These are phyloP conservation scores for Bolinopsis microptera DNA, from an alignment of 37 sponge, comb jelly and placozoan species.

Conservation along the genomic window DNA sequence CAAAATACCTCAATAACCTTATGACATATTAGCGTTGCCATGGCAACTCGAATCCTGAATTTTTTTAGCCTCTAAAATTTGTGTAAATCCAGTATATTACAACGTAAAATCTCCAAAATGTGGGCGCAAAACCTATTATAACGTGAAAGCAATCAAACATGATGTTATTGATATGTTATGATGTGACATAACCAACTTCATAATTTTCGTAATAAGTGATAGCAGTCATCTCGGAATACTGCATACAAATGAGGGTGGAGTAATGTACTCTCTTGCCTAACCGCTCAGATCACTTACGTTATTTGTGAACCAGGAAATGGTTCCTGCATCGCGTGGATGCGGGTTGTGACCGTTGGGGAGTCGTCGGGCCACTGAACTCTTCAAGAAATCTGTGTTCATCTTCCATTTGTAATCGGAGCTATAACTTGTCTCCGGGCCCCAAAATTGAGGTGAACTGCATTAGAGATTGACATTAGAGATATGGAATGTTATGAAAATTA, in stretches of 20 bases:
- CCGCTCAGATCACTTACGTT: background rate
- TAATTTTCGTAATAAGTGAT: no score
- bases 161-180: no score
- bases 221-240: background rate
- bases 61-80: background rate
- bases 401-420: conserved; percentile 55
- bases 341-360: conserved; percentile 65
- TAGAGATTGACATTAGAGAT: background rate
- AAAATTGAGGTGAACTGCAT: conserved; percentile 5
- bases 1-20: background rate
- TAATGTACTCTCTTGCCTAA: background rate
- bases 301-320: background rate
- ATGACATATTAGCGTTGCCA: background rate
- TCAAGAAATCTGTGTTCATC: conserved; percentile 60
- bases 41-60: background rate
- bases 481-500: background rate
- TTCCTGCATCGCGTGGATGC: conserved; percentile 36
- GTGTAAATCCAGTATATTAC: background rate
- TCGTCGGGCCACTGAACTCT: conserved; percentile 35
- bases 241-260: background rate
- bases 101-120: no score
- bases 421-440: conserved; percentile 55
- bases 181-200: no score
- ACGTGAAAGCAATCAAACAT: no score
- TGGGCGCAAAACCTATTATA: no score